Evolutionary conservation across 2,888 invertebrate genomes (phyloP).

Genomic region (Ormyrus pomaceus): DNA sequence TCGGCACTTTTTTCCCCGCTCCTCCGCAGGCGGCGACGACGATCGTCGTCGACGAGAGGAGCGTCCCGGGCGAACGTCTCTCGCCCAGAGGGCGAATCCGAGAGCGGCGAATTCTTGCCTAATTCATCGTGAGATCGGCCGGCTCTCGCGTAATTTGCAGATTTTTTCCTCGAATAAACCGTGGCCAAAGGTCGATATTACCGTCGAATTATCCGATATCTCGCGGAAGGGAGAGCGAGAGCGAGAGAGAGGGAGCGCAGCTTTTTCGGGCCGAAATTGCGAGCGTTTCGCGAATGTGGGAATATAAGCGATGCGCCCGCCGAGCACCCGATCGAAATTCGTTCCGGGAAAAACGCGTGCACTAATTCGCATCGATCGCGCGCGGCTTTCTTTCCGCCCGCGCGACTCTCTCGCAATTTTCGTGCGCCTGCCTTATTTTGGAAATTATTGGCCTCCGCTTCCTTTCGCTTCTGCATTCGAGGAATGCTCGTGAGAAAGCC

Average conservation of each 20-base stretch:
- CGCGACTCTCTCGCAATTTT: not conserved
- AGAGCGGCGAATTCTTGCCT: constrained; percentile 46
- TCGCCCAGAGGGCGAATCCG: constrained; percentile 20
- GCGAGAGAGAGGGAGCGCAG: not conserved
- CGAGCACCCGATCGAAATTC: constrained; percentile 47
- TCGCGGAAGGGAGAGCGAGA: not conserved
- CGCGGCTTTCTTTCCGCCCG: constrained; percentile 26
- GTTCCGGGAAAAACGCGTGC: constrained; percentile 52
- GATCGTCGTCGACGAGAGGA: not conserved
- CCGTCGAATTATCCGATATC: constrained; percentile 56
- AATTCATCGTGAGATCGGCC: constrained; percentile 43
- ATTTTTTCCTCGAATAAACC: constrained; percentile 56
- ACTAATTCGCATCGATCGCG: constrained; percentile 55
- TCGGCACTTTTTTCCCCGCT: constrained; percentile 32
- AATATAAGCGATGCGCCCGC: constrained; percentile 36
- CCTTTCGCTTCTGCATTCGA: not conserved
- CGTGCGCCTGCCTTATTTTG: too few species aligned
- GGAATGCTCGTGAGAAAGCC: too few species aligned
- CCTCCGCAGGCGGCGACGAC: not conserved
- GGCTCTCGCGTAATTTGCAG: constrained; percentile 46
- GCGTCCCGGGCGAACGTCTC: constrained; percentile 1
- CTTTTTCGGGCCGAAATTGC: not conserved
- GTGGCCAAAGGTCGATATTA: constrained; percentile 54
- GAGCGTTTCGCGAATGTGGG: constrained; percentile 52
- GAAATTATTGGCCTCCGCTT: not conserved